phyloP scores from a whole-genome alignment of 1,140 invertebrate genomes.

The Brachystomella parvula region DNA sequence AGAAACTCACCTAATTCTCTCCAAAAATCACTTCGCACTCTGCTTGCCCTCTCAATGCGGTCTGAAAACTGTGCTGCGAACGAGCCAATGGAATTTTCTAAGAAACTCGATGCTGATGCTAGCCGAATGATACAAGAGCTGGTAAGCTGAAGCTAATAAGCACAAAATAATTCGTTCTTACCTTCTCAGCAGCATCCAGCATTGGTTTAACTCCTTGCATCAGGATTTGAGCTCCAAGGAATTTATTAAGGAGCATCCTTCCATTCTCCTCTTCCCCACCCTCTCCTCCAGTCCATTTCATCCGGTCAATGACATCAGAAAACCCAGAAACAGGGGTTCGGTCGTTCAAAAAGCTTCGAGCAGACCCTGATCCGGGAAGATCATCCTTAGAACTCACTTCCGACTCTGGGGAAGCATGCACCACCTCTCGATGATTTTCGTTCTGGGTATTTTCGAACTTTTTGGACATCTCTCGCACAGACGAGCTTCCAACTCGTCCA shows the following conservation, averaged over 20 bases:
- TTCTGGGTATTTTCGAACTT: constrained; percentile 15
- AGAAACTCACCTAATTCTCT: too few relatives aligned
- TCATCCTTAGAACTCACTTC: background rate
- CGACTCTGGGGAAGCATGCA: too few relatives aligned
- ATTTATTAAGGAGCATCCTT: constrained; percentile 64
- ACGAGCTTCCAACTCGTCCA: constrained; percentile 32
- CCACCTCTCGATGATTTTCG: too few relatives aligned
- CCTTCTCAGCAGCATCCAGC: constrained; percentile 22
- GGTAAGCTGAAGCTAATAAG: too few relatives aligned
- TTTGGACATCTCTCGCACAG: constrained; percentile 33
- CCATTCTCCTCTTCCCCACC: constrained; percentile 51
- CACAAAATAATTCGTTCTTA: background rate
- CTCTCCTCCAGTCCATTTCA: constrained; percentile 55
- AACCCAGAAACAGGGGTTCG: constrained; percentile 58
- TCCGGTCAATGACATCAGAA: constrained; percentile 61
- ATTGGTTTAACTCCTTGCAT: constrained; percentile 59
- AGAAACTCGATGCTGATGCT: too few relatives aligned
- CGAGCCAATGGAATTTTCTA: too few relatives aligned
- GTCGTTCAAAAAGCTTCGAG: constrained; percentile 42
- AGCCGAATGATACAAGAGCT: too few relatives aligned
- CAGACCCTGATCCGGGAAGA: background rate
- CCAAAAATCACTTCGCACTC: too few relatives aligned
- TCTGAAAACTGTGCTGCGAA: too few relatives aligned
- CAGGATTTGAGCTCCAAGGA: constrained; percentile 61
- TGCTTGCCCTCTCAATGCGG: too few relatives aligned